Conservation (phyloP, 2,797 vertebrate genomes). For the Manis pentadactyla region DNA sequence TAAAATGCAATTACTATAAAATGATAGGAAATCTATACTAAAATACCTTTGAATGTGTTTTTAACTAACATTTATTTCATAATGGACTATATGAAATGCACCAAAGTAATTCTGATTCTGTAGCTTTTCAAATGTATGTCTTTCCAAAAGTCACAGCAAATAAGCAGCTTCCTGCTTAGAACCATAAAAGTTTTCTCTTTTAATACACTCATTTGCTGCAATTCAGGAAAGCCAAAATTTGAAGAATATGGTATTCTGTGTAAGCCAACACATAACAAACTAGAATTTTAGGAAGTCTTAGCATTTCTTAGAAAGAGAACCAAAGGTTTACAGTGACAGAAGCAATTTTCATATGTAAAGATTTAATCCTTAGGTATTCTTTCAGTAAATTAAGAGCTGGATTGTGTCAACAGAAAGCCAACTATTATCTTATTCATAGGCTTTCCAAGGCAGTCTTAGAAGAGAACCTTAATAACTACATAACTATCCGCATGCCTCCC, state of each 20-base stretch:
- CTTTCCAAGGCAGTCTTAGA: not conserved
- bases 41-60: not conserved
- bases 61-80: constrained; percentile 53
- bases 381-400: not conserved
- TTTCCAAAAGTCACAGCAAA: not conserved
- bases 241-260: not conserved
- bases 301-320: constrained; percentile 1
- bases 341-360: constrained; percentile 22
- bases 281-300: constrained; percentile 36
- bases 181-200: not conserved
- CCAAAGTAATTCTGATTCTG: constrained; percentile 41
- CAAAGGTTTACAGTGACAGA: not conserved
- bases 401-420: not conserved
- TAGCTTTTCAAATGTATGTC: not conserved
- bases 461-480: not conserved
- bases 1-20: constrained; percentile 43
- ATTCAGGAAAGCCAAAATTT: constrained; percentile 20
- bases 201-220: not conserved
- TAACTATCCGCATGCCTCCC: not conserved
- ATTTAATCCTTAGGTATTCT: not conserved
- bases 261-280: constrained; percentile 28
- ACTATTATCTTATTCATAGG: not conserved
- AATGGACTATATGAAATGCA: not conserved
- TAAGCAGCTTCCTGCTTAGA: constrained; percentile 37
- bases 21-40: constrained; percentile 3